Conservation (phyloP, 2,113 vertebrate genomes). For the Rhineura floridana region DNA sequence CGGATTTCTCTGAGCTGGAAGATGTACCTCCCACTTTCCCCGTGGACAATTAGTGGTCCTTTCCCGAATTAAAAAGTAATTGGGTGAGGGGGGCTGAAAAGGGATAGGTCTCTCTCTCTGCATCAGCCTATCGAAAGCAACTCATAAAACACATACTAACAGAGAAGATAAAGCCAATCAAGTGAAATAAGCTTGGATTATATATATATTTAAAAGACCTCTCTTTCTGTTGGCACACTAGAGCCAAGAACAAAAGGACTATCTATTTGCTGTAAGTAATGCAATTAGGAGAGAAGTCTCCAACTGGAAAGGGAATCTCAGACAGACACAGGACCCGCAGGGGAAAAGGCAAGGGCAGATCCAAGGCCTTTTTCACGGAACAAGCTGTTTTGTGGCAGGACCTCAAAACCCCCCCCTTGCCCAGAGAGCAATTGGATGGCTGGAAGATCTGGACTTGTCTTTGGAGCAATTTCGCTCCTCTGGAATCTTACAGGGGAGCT, state of each 20-base stretch:
- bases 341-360: not conserved
- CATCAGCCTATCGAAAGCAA: slow-evolving; percentile 49
- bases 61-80: slow-evolving; percentile 2
- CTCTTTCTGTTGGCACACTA: slow-evolving; percentile 63
- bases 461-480: not conserved
- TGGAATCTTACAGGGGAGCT: not conserved
- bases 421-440: not conserved
- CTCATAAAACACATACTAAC: slow-evolving; percentile 78
- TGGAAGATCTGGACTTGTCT: not conserved
- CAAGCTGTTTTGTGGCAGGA: too few species aligned
- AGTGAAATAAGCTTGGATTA: slow-evolving; percentile 75
- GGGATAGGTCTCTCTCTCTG: not conserved
- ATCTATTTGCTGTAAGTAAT: slow-evolving; percentile 81
- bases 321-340: not conserved
- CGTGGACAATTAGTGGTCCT: not conserved
- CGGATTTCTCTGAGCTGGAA: slow-evolving; percentile 42
- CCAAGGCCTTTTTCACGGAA: not conserved
- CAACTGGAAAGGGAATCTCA: slow-evolving; percentile 31
- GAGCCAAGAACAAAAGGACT: slow-evolving; percentile 74
- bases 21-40: slow-evolving; percentile 48
- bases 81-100: slow-evolving; percentile 41
- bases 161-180: slow-evolving; percentile 78
- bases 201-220: not conserved
- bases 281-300: slow-evolving; percentile 78
- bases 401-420: not conserved